Evolutionary conservation across 2,797 vertebrate species (phyloP).

Genomic region (Neopelma chrysocephalum): DNA sequence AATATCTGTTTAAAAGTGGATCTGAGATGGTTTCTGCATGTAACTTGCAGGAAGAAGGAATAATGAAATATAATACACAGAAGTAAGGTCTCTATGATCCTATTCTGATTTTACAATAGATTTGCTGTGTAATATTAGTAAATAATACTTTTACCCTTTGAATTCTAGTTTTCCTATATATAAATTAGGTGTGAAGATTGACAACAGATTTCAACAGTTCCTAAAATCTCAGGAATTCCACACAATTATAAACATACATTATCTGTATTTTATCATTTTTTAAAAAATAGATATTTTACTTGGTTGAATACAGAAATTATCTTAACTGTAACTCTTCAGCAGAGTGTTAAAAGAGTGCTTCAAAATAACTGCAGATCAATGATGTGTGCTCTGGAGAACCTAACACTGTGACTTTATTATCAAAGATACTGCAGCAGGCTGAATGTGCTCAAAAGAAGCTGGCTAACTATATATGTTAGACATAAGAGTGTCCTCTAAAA

Average conservation of each 20-base stretch:
- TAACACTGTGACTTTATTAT: neutral
- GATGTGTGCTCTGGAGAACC: neutral
- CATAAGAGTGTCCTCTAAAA: neutral
- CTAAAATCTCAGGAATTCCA: neutral
- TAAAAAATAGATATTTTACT: neutral
- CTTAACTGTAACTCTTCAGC: neutral
- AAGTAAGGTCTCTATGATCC: neutral
- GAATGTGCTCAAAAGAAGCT: neutral
- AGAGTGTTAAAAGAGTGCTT: too few relatives aligned
- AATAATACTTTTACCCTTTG: neutral
- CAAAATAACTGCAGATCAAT: neutral
- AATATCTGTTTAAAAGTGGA: neutral
- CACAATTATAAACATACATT: neutral
- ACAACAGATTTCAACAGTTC: neutral
- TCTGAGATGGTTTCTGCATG: neutral
- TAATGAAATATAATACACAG: neutral
- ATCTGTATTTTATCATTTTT: neutral
- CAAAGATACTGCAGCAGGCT: neutral
- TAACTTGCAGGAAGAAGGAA: neutral
- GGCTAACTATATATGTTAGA: neutral
- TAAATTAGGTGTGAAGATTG: neutral
- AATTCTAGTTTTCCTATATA: neutral
- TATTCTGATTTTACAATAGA: neutral
- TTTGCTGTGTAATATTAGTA: neutral
- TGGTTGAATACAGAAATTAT: neutral